Evolutionary conservation across 1,140 invertebrate genomes (phyloP).

Genomic region (Idris sp.): DNA sequence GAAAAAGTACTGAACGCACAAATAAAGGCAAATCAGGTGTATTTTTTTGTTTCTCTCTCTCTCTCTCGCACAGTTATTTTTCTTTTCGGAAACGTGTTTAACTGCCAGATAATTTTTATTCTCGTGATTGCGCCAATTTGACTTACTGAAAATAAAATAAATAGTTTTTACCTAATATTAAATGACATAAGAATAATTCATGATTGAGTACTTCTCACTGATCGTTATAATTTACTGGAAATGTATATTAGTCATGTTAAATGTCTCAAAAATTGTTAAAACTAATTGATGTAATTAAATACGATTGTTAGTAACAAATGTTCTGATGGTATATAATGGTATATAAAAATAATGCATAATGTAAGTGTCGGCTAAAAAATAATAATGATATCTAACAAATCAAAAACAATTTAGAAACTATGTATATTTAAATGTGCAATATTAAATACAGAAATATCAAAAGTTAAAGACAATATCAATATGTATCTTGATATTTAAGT

Average conservation of each 20-base stretch:
- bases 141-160: slow-evolving; percentile 70
- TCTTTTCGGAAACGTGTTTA: too few relatives aligned
- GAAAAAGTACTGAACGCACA: too few relatives aligned
- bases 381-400: slow-evolving; percentile 34
- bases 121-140: slow-evolving; percentile 72
- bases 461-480: slow-evolving; percentile 36
- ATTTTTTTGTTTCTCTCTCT: too few relatives aligned
- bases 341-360: slow-evolving; percentile 8
- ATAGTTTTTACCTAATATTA: slow-evolving; percentile 76
- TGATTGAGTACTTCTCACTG: slow-evolving; percentile 10
- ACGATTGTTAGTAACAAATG: slow-evolving; percentile 23
- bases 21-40: too few relatives aligned
- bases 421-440: slow-evolving; percentile 45
- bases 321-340: slow-evolving; percentile 3
- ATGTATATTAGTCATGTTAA: slow-evolving; percentile 37
- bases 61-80: too few relatives aligned
- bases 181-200: slow-evolving; percentile 54
- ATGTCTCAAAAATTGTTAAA: slow-evolving; percentile 22
- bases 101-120: slow-evolving; percentile 75
- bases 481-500: too few relatives aligned
- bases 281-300: slow-evolving; percentile 31
- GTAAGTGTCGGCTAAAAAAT: slow-evolving; percentile 26
- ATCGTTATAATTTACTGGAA: slow-evolving; percentile 57
- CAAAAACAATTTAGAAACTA: slow-evolving; percentile 42
- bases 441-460: slow-evolving; percentile 47